Evolutionary conservation across 2,797 vertebrate genomes (phyloP).

Genomic region (Sebastes trivittatus): DNA sequence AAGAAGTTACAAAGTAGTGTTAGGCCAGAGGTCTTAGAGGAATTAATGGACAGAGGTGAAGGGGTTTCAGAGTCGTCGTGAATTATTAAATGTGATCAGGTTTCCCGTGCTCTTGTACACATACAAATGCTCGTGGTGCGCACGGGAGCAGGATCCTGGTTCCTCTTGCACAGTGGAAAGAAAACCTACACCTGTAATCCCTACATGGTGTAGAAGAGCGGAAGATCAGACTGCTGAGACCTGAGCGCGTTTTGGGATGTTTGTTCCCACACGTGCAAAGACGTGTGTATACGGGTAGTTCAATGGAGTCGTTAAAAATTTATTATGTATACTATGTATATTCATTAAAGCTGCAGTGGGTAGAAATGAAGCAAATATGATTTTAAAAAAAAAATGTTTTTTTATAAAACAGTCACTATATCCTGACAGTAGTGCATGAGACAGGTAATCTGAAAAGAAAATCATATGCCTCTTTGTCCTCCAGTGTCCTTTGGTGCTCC

Average conservation of each 20-base stretch:
- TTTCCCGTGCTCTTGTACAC: slow-evolving; percentile 68
- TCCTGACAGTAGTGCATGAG: too few relatives aligned
- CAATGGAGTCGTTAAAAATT: neutral
- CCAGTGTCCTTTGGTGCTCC: too few relatives aligned
- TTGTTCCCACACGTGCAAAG: slow-evolving; percentile 12
- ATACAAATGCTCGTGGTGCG: slow-evolving; percentile 38
- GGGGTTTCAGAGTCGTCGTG: slow-evolving; percentile 73
- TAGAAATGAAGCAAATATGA: too few relatives aligned
- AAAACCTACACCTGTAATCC: slow-evolving; percentile 84
- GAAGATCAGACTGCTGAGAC: slow-evolving; percentile 20
- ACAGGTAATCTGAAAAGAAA: too few relatives aligned
- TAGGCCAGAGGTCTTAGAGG: slow-evolving; percentile 75
- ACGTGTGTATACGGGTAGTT: neutral
- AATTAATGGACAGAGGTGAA: slow-evolving; percentile 73
- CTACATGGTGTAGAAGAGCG: slow-evolving; percentile 56
- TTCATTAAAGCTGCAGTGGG: neutral
- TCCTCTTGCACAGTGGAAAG: slow-evolving; percentile 82
- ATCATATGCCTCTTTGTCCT: too few relatives aligned
- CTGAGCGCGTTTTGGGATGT: slow-evolving; percentile 3
- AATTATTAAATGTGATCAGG: slow-evolving; percentile 82
- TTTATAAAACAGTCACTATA: too few relatives aligned
- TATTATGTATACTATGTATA: neutral
- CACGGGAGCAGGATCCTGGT: slow-evolving; percentile 47
- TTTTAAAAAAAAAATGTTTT: too few relatives aligned
- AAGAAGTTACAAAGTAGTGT: slow-evolving; percentile 74